These are phyloP conservation scores for Morone chrysops DNA, from an alignment of 2,113 vertebrate species.

Conservation along the genomic window DNA sequence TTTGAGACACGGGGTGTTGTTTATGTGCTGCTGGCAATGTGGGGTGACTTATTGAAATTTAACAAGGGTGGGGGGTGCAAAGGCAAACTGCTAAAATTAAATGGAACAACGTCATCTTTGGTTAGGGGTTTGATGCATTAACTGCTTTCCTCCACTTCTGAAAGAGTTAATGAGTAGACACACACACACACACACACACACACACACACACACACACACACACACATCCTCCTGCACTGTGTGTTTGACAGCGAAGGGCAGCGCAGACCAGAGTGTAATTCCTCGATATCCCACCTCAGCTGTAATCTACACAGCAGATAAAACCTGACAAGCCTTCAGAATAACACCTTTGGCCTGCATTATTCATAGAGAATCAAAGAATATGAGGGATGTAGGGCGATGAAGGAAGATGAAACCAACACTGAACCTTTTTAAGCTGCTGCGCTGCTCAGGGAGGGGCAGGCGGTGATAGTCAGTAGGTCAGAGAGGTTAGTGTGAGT, in stretches of 20 bases:
- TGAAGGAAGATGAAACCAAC: slow-evolving; percentile 21
- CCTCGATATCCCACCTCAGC: slow-evolving; percentile 48
- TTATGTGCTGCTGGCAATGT: neutral
- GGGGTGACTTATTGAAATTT: slow-evolving; percentile 28
- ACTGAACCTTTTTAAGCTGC: neutral
- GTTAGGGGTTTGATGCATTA: neutral
- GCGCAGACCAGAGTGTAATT: slow-evolving; percentile 6
- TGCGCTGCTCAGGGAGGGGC: neutral
- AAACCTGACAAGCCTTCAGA: slow-evolving; percentile 42
- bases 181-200: neutral
- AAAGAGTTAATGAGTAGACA: neutral
- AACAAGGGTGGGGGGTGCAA: neutral
- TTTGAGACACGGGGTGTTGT: slow-evolving; percentile 14
- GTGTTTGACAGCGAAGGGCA: neutral
- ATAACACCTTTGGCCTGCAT: slow-evolving; percentile 30
- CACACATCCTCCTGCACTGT: neutral
- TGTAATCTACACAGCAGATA: slow-evolving; percentile 46
- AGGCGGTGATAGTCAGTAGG: neutral
- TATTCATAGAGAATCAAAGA: slow-evolving; percentile 51
- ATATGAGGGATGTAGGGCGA: slow-evolving; percentile 13
- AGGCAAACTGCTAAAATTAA: neutral
- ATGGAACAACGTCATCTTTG: neutral
- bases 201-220: neutral
- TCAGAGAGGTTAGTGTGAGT: neutral
- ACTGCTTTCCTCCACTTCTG: neutral